A percentile compares a stretch with the other conserved stretches of the same genome.
These are phyloP conservation scores for Toxotes chatareus DNA, from an alignment of 2,113 vertebrate genomes.

Conservation along the genomic window DNA sequence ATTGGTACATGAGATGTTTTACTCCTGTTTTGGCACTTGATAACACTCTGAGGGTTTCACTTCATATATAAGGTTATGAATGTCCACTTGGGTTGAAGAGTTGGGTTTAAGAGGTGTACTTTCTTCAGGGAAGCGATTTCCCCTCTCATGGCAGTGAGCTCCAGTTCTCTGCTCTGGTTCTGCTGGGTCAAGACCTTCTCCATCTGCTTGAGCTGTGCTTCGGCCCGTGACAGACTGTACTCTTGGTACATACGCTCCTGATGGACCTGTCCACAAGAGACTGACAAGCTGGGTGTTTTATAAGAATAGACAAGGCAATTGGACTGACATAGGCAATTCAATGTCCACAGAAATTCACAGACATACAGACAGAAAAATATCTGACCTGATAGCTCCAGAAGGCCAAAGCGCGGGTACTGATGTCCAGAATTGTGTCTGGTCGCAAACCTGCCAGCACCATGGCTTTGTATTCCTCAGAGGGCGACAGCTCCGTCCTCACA, in stretches of 20 bases:
- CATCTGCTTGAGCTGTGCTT: constrained; percentile 88
- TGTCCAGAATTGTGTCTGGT: constrained; percentile 90
- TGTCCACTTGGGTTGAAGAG: neutral
- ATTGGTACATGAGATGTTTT: too few species aligned
- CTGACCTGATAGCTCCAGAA: constrained; percentile 93
- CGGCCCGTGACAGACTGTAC: constrained; percentile 88
- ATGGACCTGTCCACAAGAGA: constrained; percentile 82
- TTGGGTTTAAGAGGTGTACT: constrained; percentile 60
- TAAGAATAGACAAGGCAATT: neutral
- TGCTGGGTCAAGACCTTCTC: constrained; percentile 91
- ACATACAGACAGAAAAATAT: neutral
- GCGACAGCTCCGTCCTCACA: constrained; percentile 88
- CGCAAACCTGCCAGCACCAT: constrained; percentile 90
- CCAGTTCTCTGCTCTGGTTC: constrained; percentile 89
- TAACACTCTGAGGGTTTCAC: neutral
- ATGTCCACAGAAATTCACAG: neutral
- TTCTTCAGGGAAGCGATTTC: constrained; percentile 90
- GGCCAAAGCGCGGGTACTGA: constrained; percentile 87
- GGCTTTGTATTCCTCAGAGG: constrained; percentile 91
- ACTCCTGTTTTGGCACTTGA: neutral
- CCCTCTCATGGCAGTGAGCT: constrained; percentile 86
- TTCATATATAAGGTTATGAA: neutral
- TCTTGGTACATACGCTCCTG: constrained; percentile 92
- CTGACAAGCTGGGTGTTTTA: neutral
- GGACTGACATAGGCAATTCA: neutral